Evolutionary conservation across 2,888 invertebrate species (phyloP), one percentile per base, ranked within the genome.

Genomic region (Lamellibrachia columna): DNA sequence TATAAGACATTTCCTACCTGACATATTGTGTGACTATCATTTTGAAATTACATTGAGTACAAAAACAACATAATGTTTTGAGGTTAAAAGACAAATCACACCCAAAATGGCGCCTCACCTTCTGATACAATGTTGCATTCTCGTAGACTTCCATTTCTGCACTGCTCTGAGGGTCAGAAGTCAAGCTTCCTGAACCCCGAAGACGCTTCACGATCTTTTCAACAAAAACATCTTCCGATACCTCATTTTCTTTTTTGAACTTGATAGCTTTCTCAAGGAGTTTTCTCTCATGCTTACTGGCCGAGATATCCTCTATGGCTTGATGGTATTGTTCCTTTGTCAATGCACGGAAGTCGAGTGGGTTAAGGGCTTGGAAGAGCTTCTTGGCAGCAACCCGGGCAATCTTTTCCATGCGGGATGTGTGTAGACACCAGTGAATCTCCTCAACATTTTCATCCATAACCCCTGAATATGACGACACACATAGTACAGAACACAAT

Each of bases 331-430:
- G 97, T 28, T 98, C 97, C 52, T 97, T 97, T n/a, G 97, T 97
- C 91, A 97, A 96, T 97, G 97, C 93, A 97, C 97, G 93, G 94
- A 95, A 95, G 98, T 97, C 96, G 98, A 98, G 94, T 1, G 95
- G 94, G 93, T 96, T 95, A 75, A 96, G 53, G 98, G 98, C 96
- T n/a, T 98, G 98, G 96, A 99, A 99, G 94, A 99, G 97, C 96
- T 98, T 98, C 92, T 98, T 97, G 0, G 98, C 99, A 0, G 99
- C 98, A 96, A 98, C 98, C 93, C 98, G 97, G 0, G 98, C 98
- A 58, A 98, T 97, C 93, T 98, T 98, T 96, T 99, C 99, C 95
- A 98, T 98, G 92, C 98, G 97, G 6, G 98, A 98, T 97, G 98
- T 98, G 0, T 98, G 97, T 22, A 99, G 97, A 95, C 98, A 99